Evolutionary conservation across 1,140 invertebrate species (phyloP).

Genomic region (Lordiphosa mommai): DNA sequence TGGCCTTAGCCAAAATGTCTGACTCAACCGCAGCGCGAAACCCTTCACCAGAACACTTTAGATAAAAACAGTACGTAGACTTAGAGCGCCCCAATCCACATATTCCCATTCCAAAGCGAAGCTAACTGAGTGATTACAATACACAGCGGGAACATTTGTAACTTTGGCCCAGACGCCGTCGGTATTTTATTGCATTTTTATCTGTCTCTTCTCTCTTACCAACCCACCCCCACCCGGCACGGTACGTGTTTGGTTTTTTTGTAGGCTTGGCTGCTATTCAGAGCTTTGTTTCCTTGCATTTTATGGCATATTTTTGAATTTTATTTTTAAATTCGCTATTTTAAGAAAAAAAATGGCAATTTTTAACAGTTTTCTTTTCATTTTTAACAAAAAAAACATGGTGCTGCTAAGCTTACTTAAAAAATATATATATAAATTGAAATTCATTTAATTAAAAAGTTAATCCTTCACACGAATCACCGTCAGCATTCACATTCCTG

Average conservation of each 20-base stretch:
- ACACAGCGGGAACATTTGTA: slow-evolving; percentile 47
- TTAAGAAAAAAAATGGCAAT: slow-evolving; percentile 11
- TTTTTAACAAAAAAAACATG: slow-evolving; percentile 16
- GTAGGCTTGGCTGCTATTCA: background rate
- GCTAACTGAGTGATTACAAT: slow-evolving; percentile 52
- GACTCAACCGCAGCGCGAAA: no score
- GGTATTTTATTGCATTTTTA: slow-evolving; percentile 60
- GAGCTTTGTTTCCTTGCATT: slow-evolving; percentile 17
- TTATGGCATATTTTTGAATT: slow-evolving; percentile 24
- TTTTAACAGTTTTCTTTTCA: slow-evolving; percentile 6
- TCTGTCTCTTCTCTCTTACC: slow-evolving; percentile 4
- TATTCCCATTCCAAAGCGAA: slow-evolving; percentile 11
- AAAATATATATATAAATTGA: slow-evolving; percentile 17
- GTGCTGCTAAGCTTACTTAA: slow-evolving; percentile 18
- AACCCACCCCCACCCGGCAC: background rate
- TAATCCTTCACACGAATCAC: slow-evolving; percentile 3
- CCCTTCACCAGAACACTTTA: no score
- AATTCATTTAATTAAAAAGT: slow-evolving; percentile 42
- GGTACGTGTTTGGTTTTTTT: slow-evolving; percentile 1
- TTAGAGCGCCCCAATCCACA: background rate
- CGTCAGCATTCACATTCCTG: slow-evolving; percentile 8
- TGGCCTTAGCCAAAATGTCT: no score
- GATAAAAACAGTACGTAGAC: no score
- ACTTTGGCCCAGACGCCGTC: slow-evolving; percentile 17
- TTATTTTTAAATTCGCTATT: slow-evolving; percentile 32